Evolutionary conservation across 2,797 vertebrate genomes (phyloP).

Genomic region (Clarias platycephalus): DNA sequence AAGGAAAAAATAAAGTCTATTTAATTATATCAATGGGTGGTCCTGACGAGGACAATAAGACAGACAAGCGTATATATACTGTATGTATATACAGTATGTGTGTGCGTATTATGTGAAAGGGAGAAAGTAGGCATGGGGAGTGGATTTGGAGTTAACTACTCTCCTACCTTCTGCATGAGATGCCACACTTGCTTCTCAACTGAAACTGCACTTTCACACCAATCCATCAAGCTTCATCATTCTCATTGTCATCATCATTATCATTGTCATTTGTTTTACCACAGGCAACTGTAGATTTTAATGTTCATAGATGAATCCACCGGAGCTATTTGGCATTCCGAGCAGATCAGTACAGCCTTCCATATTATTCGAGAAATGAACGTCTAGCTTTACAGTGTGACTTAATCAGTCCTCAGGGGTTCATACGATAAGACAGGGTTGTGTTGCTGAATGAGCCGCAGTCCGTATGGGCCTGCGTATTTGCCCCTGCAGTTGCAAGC

Average conservation of each 20-base stretch:
- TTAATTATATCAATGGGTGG: not conserved
- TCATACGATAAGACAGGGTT: not conserved
- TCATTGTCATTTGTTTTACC: conserved; percentile 13
- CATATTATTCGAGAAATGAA: conserved; percentile 12
- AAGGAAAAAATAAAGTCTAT: not conserved
- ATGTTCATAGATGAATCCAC: conserved; percentile 59
- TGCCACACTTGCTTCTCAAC: conserved; percentile 5
- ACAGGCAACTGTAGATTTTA: conserved; percentile 11
- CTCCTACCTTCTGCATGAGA: not conserved
- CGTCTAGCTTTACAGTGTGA: conserved; percentile 55
- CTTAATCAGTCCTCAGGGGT: conserved; percentile 23
- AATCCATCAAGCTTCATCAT: conserved; percentile 29
- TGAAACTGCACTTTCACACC: conserved; percentile 26
- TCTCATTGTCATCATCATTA: conserved; percentile 21
- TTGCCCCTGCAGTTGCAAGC: not conserved
- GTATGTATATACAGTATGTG: not conserved
- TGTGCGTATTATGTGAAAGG: not conserved
- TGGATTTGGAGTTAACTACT: conserved; percentile 43
- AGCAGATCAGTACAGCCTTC: not conserved
- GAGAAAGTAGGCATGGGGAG: conserved; percentile 30
- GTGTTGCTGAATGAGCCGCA: conserved; percentile 11
- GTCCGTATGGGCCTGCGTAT: not conserved
- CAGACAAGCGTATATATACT: not conserved
- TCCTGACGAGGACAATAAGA: not conserved
- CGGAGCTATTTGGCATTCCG: conserved; percentile 66